Evolutionary conservation across 1,140 invertebrate species (phyloP).

Genomic region (Drosophila varians): DNA sequence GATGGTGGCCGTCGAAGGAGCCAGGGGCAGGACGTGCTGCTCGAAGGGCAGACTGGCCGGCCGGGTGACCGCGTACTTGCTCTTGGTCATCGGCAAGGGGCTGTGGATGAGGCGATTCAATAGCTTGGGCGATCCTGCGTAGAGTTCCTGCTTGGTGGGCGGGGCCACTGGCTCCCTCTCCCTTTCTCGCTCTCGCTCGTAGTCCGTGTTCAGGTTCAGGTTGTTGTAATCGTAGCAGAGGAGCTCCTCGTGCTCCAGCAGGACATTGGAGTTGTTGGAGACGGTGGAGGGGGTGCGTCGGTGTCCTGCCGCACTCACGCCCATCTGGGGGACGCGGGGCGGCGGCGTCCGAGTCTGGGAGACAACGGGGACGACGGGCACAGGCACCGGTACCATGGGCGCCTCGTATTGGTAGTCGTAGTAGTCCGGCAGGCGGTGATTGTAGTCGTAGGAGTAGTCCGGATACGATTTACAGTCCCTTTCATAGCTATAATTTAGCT

Average conservation of each 20-base stretch:
- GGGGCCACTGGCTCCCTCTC: constrained; percentile 22
- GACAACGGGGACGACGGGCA: constrained; percentile 2
- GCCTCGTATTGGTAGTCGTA: constrained; percentile 75
- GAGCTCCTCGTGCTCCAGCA: constrained; percentile 84
- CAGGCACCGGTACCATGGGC: constrained; percentile 31
- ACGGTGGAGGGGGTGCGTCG: constrained; percentile 77
- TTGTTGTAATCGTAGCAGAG: constrained; percentile 83
- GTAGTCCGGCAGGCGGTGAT: constrained; percentile 77
- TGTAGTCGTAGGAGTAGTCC: constrained; percentile 81
- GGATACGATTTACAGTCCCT: constrained; percentile 83
- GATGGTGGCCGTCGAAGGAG: neutral
- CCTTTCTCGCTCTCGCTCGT: constrained; percentile 26
- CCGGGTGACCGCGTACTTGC: constrained; percentile 83
- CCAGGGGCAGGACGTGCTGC: constrained; percentile 21
- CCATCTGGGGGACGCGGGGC: constrained; percentile 80
- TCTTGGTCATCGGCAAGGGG: constrained; percentile 57
- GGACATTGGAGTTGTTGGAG: constrained; percentile 81
- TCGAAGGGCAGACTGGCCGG: constrained; percentile 88
- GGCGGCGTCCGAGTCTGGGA: constrained; percentile 70
- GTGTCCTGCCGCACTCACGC: constrained; percentile 72
- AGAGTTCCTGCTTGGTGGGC: constrained; percentile 70
- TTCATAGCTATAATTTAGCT: constrained; percentile 75
- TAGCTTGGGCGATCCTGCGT: constrained; percentile 70
- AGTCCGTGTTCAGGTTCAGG: constrained; percentile 71
- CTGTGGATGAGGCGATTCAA: constrained; percentile 71